Evolutionary conservation across 2,888 invertebrate genomes (phyloP).

Genomic region (Cantharis nigra): DNA sequence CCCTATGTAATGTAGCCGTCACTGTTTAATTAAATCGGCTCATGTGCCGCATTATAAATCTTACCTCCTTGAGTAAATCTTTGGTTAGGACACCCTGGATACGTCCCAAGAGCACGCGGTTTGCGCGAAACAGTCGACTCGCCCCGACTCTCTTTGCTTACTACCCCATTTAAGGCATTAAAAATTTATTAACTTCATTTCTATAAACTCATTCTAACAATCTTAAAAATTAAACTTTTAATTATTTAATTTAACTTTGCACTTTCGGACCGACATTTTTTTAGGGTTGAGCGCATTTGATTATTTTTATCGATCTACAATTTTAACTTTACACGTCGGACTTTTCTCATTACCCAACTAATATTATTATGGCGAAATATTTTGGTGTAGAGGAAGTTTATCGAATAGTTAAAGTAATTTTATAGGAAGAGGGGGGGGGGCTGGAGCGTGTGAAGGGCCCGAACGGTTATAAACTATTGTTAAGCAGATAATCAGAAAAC

Average conservation of each 20-base stretch:
- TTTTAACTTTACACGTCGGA: not conserved
- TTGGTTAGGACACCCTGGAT: constrained; percentile 30
- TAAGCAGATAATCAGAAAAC: constrained; percentile 24
- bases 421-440: not conserved
- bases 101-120: constrained; percentile 30
- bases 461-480: constrained; percentile 22
- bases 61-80: constrained; percentile 39
- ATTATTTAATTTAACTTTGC: not conserved
- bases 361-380: not conserved
- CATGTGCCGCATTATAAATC: constrained; percentile 43
- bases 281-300: not conserved
- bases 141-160: constrained; percentile 14
- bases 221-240: not conserved
- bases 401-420: constrained; percentile 22
- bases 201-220: not conserved
- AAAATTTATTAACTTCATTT: constrained; percentile 22
- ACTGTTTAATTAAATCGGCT: constrained; percentile 47
- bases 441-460: not conserved
- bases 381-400: constrained; percentile 3
- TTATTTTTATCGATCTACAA: not conserved
- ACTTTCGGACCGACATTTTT: not conserved
- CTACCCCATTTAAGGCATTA: constrained; percentile 15
- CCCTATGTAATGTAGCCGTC: constrained; percentile 44
- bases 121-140: constrained; percentile 23
- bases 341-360: too few species aligned